Base-by-base conservation (phyloP, 2,888 invertebrate species). In the Pocota personata region DNA sequence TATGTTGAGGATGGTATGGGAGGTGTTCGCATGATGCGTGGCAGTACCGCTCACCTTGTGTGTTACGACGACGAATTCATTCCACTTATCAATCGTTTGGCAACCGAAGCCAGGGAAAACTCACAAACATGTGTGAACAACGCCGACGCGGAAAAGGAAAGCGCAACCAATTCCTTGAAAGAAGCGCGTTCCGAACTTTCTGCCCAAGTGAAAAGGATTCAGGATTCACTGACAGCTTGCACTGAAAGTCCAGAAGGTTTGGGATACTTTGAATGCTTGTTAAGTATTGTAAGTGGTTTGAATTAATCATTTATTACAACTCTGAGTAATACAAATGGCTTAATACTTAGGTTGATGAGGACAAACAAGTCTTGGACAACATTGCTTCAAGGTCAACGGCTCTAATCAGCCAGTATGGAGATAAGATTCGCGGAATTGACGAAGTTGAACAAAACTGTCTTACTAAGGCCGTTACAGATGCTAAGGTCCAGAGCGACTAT, bases 11-110 rank as follows among this genome's bases (percentile, higher is more conserved):
- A 87, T 3, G 71, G 84, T 46, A 77, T 86, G 55, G 66, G 62
- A 2, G n/a, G 10, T 2, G 5, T 87, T 7, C 82, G 57, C 3
- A 77, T 80, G 82, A 67, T 62, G 72, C 78, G 89, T 10, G 87
- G 88, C 27, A 82, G 87, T 10, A 3, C 72, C 6, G 66, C 76
- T 16, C 64, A 71, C n/a, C 2, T 66, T 0, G 35, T 10, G 1
- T 89, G 89, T 24, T 89, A 88, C 50, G 80, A 88, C 21, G 3
- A 12, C n/a, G 71, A 76, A 32, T 89, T 88, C 55, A 69, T 87
- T 10, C 88, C 88, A 2, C 12, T 58, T 0, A 88, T 89, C 16
- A 67, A 77, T 19, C 40, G 10, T 0, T 12, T 77, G 10, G 50
- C 88, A 3, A 52, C 75, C 4, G 57, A 64, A 3, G 88, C 88